These are phyloP conservation scores for Lamproptera curius DNA, from an alignment of 2,888 invertebrate species.

Conservation along the genomic window DNA sequence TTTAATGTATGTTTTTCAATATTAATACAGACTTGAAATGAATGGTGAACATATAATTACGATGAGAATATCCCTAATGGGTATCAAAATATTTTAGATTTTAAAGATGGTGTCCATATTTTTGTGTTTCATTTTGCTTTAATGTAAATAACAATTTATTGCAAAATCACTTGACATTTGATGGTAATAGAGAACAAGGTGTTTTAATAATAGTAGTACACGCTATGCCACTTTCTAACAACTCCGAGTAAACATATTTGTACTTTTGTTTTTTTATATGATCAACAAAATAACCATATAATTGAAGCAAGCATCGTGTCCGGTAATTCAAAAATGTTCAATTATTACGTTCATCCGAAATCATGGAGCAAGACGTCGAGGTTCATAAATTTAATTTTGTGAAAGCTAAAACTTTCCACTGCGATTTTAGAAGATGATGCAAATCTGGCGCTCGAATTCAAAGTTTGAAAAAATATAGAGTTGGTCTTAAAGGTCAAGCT, in stretches of 20 bases:
- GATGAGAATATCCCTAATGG: no score
- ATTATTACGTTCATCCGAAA: slow-evolving; percentile 4
- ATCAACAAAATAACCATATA: neutral
- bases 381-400: slow-evolving; percentile 18
- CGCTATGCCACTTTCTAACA: no score
- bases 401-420: slow-evolving; percentile 19
- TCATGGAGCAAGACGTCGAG: slow-evolving; percentile 13
- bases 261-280: neutral
- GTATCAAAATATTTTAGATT: no score
- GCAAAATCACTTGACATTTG: neutral
- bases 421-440: slow-evolving; percentile 8
- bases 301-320: neutral
- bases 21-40: no score
- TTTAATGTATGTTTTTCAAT: no score
- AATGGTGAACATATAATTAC: no score
- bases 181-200: no score
- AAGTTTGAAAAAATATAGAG: slow-evolving; percentile 7
- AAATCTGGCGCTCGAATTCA: slow-evolving; percentile 12
- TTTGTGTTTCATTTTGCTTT: neutral
- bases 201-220: no score
- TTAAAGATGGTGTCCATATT: no score
- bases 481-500: slow-evolving; percentile 19
- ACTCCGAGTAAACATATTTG: neutral
- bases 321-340: neutral
- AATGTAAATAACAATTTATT: neutral